These are phyloP conservation scores for Labroides dimidiatus DNA, from an alignment of 2,797 vertebrate genomes.

Conservation along the genomic window DNA sequence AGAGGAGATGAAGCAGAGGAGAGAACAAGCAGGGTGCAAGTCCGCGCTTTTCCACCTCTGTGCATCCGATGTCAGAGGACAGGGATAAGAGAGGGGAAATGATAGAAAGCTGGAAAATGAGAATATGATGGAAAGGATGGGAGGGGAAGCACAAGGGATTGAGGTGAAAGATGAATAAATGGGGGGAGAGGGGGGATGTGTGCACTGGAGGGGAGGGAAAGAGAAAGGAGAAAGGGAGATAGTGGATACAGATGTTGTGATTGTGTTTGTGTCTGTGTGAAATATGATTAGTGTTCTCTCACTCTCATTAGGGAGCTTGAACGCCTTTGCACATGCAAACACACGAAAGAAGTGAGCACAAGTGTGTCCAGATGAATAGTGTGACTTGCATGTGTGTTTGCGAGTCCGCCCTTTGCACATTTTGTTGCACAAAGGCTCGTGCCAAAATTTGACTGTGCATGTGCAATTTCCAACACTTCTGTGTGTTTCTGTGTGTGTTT, in stretches of 20 bases:
- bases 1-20: conserved; percentile 19
- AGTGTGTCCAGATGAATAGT: conserved; percentile 25
- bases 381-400: conserved; percentile 25
- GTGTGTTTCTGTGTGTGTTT: conserved; percentile 21
- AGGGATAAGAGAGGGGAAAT: conserved; percentile 19
- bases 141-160: conserved; percentile 12
- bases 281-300: conserved; percentile 82
- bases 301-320: conserved; percentile 77
- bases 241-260: conserved; percentile 78
- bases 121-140: conserved; percentile 22
- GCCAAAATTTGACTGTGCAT: not conserved
- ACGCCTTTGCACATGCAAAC: conserved; percentile 58
- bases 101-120: conserved; percentile 14
- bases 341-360: conserved; percentile 30
- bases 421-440: conserved; percentile 5
- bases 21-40: conserved; percentile 13
- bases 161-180: conserved; percentile 25
- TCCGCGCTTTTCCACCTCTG: conserved; percentile 27
- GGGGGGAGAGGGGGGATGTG: not conserved
- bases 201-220: not conserved
- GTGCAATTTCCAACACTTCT: not conserved
- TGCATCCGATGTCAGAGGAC: conserved; percentile 1
- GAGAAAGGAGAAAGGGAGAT: conserved; percentile 11
- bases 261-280: conserved; percentile 81
- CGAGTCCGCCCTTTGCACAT: conserved; percentile 39